Conservation (phyloP, 2,113 vertebrate genomes). For the Eclectus roratus region DNA sequence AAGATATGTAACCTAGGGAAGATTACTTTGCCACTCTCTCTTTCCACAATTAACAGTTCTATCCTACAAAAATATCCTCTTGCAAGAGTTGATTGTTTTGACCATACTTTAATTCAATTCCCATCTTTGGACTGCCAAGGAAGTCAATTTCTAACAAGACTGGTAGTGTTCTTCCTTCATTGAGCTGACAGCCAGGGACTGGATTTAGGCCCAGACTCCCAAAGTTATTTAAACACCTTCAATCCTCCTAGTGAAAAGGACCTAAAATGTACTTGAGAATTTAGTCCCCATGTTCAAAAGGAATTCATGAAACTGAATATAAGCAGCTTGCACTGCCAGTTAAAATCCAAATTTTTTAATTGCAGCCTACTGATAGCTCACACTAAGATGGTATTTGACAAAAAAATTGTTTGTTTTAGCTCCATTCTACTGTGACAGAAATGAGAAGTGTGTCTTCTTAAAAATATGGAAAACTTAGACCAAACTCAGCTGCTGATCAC, state of each 20-base stretch:
- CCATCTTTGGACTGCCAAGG: neutral
- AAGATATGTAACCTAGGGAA: neutral
- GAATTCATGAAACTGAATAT: neutral
- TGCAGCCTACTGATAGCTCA: neutral
- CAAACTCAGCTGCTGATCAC: neutral
- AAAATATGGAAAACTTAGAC: neutral
- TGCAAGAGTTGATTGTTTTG: neutral
- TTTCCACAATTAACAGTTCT: neutral
- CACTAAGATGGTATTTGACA: neutral
- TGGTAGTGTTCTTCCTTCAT: neutral
- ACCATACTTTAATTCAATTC: neutral
- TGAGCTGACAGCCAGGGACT: neutral
- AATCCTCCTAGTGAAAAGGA: neutral
- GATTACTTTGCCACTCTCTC: neutral
- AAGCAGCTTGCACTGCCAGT: neutral
- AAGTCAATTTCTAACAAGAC: constrained; percentile 3
- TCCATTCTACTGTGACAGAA: neutral
- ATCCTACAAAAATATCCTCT: neutral
- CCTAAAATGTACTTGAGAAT: neutral
- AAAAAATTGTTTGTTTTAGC: neutral
- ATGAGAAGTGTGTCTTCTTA: neutral
- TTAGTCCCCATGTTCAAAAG: neutral
- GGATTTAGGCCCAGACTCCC: neutral
- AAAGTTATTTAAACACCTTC: neutral
- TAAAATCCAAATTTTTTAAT: neutral